These are phyloP conservation scores for Bellardia pandia DNA, from an alignment of 2,888 invertebrate genomes.

Conservation along the genomic window DNA sequence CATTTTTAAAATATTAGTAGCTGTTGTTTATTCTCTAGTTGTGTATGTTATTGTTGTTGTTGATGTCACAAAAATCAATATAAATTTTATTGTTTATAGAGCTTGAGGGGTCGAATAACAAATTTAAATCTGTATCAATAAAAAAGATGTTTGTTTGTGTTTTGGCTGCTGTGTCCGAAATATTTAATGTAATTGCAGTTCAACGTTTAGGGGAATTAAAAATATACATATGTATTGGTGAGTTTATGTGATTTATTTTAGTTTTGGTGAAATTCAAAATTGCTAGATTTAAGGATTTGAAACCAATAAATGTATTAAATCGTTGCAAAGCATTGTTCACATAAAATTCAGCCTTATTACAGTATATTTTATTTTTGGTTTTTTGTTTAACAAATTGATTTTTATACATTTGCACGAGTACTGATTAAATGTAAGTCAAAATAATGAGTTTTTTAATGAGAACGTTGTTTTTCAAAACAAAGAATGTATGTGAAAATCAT, in stretches of 20 bases:
- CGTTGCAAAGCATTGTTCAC: too few relatives aligned
- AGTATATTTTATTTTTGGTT: too few relatives aligned
- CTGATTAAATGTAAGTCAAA: too few relatives aligned
- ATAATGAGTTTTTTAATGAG: too few relatives aligned
- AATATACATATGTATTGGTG: neutral
- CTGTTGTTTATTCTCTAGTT: neutral
- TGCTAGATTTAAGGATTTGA: too few relatives aligned
- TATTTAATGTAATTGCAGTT: conserved; percentile 47
- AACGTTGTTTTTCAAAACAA: too few relatives aligned
- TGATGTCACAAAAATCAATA: conserved; percentile 47
- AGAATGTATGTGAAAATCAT: too few relatives aligned
- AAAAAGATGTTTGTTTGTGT: conserved; percentile 1
- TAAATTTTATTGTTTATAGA: conserved; percentile 25
- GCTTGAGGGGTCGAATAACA: conserved; percentile 14
- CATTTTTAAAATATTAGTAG: conserved; percentile 11
- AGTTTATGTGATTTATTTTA: neutral
- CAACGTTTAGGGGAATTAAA: neutral
- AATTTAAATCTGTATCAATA: conserved; percentile 37
- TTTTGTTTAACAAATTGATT: too few relatives aligned
- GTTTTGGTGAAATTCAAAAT: too few relatives aligned
- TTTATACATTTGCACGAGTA: too few relatives aligned
- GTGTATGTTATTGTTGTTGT: conserved; percentile 18
- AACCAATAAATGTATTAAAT: too few relatives aligned
- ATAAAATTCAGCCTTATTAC: too few relatives aligned
- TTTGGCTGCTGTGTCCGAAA: neutral